Percentiles rank a stretch among this genome's conserved stretches.
phyloP scores from a whole-genome alignment of 2,113 vertebrate species.

The Mustelus asterias region DNA sequence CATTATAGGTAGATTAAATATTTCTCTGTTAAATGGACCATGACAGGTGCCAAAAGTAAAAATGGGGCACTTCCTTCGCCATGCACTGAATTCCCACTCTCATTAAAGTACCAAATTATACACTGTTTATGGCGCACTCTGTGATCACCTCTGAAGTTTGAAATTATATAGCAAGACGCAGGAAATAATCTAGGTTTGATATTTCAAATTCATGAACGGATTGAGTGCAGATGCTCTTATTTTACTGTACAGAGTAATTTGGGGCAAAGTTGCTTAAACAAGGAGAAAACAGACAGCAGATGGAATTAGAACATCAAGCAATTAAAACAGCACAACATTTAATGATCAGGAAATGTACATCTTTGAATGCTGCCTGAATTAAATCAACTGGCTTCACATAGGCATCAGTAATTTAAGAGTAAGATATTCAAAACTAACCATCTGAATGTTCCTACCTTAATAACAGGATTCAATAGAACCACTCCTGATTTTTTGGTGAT shows the following conservation, averaged over 20 bases:
- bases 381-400: not conserved
- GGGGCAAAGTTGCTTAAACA: not conserved
- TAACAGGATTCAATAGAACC: constrained; percentile 79
- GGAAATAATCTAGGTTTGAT: not conserved
- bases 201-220: not conserved
- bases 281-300: not conserved
- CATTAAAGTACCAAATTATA: too few relatives aligned
- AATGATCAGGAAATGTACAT: not conserved
- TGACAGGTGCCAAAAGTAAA: too few relatives aligned
- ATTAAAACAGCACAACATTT: not conserved
- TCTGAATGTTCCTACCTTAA: constrained; percentile 66
- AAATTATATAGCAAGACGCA: not conserved
- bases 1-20: too few relatives aligned
- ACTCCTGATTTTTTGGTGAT: constrained; percentile 98
- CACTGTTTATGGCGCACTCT: too few relatives aligned
- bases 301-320: not conserved
- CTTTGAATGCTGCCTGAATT: not conserved
- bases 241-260: not conserved
- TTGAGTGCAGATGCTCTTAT: not conserved
- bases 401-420: not conserved
- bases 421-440: not conserved
- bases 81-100: too few relatives aligned
- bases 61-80: too few relatives aligned
- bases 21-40: too few relatives aligned
- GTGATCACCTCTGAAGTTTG: not conserved